Conservation (phyloP, 2,113 vertebrate genomes). For the Emydocephalus ijimae region DNA sequence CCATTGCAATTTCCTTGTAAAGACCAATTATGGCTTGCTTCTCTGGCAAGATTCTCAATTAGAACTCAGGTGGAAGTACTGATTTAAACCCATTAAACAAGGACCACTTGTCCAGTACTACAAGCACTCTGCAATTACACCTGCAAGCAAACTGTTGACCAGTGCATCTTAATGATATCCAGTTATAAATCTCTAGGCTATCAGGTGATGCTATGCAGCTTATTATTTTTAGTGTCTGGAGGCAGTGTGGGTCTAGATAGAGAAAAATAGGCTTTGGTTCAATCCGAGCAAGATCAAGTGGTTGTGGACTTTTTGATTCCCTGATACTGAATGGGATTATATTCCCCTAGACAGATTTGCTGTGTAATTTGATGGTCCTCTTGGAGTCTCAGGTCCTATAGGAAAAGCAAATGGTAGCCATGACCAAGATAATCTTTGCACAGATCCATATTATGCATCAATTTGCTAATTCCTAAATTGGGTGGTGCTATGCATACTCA, state of each 20-base stretch:
- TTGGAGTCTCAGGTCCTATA: not conserved
- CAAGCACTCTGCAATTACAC: not conserved
- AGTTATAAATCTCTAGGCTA: not conserved
- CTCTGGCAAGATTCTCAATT: not conserved
- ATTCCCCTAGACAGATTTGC: not conserved
- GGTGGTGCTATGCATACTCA: not conserved
- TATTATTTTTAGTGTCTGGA: not conserved
- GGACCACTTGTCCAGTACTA: not conserved
- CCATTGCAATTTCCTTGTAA: not conserved
- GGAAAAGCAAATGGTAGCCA: not conserved
- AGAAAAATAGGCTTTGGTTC: not conserved
- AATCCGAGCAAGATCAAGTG: not conserved
- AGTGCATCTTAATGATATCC: not conserved
- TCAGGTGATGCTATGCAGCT: not conserved
- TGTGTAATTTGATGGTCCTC: not conserved
- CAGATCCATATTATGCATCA: not conserved
- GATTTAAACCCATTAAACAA: not conserved
- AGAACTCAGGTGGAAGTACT: not conserved
- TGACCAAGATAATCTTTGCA: not conserved
- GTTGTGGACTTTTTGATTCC: not conserved
- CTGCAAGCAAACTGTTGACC: not conserved
- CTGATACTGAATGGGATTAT: not conserved
- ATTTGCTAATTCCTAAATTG: not conserved
- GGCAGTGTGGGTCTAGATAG: not conserved
- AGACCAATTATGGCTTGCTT: not conserved